Conservation (phyloP, 2,113 vertebrate genomes). For the Pipra filicauda region DNA sequence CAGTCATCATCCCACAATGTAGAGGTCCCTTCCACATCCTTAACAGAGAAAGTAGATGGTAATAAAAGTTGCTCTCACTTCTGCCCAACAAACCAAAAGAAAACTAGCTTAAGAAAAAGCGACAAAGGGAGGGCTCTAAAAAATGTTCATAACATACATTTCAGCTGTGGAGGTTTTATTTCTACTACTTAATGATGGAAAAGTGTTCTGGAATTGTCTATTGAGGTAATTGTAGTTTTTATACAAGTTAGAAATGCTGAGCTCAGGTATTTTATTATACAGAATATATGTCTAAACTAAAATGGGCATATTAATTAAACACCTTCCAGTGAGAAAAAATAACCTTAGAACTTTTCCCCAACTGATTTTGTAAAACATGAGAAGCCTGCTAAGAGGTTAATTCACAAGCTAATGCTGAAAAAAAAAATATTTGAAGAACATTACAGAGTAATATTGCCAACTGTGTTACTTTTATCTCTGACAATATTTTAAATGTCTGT, state of each 20-base stretch:
- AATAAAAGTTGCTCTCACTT: background rate
- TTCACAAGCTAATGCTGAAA: background rate
- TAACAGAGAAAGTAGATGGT: background rate
- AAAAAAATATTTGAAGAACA: background rate
- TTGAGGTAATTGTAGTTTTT: background rate
- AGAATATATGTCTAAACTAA: background rate
- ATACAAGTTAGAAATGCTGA: background rate
- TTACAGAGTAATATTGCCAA: background rate
- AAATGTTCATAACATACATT: background rate
- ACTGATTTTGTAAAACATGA: background rate
- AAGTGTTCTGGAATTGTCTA: background rate
- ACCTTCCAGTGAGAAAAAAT: background rate
- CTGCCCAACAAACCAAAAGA: background rate
- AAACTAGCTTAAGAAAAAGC: background rate
- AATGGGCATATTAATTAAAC: background rate
- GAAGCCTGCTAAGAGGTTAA: background rate
- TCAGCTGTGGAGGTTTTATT: background rate
- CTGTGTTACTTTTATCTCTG: background rate
- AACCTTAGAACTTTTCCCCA: background rate
- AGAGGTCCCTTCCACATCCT: background rate
- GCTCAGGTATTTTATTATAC: background rate
- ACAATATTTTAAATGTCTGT: background rate
- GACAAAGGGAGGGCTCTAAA: background rate
- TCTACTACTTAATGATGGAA: background rate
- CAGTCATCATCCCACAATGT: background rate